Percentiles rank a stretch among this genome's conserved stretches.
These are phyloP conservation scores for Phaethornis superciliosus DNA, from an alignment of 2,113 vertebrate genomes.

Conservation along the genomic window DNA sequence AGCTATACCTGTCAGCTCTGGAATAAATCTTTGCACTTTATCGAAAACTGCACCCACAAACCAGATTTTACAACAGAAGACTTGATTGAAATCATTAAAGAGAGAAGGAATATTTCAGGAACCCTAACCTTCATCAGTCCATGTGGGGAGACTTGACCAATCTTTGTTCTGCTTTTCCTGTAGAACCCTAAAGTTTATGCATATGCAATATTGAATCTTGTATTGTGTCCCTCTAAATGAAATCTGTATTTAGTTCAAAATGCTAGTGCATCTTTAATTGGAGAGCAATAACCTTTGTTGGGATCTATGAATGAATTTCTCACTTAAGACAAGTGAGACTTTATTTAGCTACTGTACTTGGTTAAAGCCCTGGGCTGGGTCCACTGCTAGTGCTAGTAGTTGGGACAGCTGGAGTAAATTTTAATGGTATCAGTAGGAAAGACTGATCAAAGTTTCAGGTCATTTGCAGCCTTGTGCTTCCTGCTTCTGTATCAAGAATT, in stretches of 20 bases:
- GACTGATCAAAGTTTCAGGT: not conserved
- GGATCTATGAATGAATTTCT: constrained; percentile 3
- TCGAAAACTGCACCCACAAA: not conserved
- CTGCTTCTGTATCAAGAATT: not conserved
- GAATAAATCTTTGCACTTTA: not conserved
- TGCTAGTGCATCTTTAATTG: not conserved
- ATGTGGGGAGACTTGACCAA: not conserved
- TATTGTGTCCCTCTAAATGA: not conserved
- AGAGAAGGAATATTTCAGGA: not conserved
- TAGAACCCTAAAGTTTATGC: not conserved
- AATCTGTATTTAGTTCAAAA: not conserved
- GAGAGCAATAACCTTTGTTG: not conserved
- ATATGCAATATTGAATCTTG: not conserved
- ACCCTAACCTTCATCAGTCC: not conserved
- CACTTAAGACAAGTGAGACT: not conserved
- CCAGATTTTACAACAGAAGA: not conserved
- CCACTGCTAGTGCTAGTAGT: not conserved
- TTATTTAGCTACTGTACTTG: not conserved
- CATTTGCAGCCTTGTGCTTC: constrained; percentile 9
- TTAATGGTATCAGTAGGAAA: not conserved
- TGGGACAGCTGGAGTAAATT: not conserved
- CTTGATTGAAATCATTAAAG: not conserved
- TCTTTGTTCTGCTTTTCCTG: not conserved
- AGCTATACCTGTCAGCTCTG: not conserved
- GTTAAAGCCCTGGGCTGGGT: not conserved